phyloP scores from a whole-genome alignment of 92 coral and sea anemone genomes.

The Porites lobata region DNA sequence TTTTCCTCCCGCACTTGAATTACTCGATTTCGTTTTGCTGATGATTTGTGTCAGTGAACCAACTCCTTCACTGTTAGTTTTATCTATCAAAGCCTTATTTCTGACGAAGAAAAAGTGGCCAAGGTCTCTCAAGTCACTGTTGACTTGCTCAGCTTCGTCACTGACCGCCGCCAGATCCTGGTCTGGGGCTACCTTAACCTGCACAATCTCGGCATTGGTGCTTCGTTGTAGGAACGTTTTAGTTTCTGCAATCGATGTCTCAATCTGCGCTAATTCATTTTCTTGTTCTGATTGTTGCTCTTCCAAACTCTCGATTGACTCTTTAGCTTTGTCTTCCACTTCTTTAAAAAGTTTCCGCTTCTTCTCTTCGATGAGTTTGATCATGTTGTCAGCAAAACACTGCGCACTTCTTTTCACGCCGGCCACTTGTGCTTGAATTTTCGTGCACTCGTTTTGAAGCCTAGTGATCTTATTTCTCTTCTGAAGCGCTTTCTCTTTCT shows the following conservation, averaged over 20 bases:
- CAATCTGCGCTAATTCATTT: not conserved
- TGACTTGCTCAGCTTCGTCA: not conserved
- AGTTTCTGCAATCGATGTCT: not conserved
- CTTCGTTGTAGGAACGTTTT: not conserved
- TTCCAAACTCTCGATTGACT: not conserved
- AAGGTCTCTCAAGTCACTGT: not conserved
- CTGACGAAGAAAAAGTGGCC: not conserved
- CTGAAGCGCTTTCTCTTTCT: not conserved
- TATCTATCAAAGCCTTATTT: not conserved
- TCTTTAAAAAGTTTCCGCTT: not conserved
- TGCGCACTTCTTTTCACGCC: not conserved
- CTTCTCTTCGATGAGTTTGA: not conserved
- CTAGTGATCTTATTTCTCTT: not conserved
- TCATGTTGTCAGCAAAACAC: not conserved
- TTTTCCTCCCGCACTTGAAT: not conserved
- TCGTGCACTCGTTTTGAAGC: not conserved
- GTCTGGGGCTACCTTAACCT: no score
- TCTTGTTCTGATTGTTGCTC: not conserved
- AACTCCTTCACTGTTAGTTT: not conserved
- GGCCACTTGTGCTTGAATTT: not conserved
- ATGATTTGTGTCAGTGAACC: not conserved
- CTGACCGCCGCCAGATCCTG: not conserved
- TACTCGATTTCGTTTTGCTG: not conserved
- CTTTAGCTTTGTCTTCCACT: not conserved
- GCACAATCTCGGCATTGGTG: constrained; percentile 16